Base-by-base conservation (phyloP, 2,113 vertebrate genomes). In the Corythornis vintsioides region DNA sequence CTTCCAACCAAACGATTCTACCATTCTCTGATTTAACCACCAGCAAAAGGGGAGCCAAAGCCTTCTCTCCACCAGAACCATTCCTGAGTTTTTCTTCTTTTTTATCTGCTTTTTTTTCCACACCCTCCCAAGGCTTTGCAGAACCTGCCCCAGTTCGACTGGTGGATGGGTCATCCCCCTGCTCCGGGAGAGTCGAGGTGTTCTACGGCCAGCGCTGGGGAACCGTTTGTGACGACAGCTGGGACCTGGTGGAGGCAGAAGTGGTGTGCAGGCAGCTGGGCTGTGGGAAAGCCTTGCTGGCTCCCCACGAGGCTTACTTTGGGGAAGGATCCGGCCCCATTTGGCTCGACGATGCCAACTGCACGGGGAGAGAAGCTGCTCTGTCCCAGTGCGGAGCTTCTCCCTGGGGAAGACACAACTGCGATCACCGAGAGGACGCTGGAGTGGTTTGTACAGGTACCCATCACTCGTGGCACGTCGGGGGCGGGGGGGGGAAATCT, bases 141-240 rank as follows among this genome's bases (percentile, higher is more conserved):
- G 56, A 52, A 64, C 89, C 76, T 5, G 35, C 57, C 31, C 56
- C 28, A 0, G 42, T 91, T 26, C 76, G 57, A 20, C 14, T 91
- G 25, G 71, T 47, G 71, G 28, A 18, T 5, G 83, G 89, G 12
- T 28, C 15, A 19, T 45, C 15, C 33, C 47, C 5, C 13, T 92
- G 90, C 55, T 72, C 85, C 20, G 90, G 90, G 15, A 66, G 84
- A 56, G 67, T 92, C 1, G 98, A 99, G 91, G 98, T 99, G 75
- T 95, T 98, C 28, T 97, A 99, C 92, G 97, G 98, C 86, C 98
- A 97, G 89, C 97, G 95, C 16, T 99, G 99, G 99, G 98, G 99
- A n/a, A 99, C 98, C 0, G 97, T 99, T 70, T 99, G 98, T 48
- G 98, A 99, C 4, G 98, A 99, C 2, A 95, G 98, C 40, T 99